Conservation (phyloP, 2,888 invertebrate genomes). For the Apeira syringaria region DNA sequence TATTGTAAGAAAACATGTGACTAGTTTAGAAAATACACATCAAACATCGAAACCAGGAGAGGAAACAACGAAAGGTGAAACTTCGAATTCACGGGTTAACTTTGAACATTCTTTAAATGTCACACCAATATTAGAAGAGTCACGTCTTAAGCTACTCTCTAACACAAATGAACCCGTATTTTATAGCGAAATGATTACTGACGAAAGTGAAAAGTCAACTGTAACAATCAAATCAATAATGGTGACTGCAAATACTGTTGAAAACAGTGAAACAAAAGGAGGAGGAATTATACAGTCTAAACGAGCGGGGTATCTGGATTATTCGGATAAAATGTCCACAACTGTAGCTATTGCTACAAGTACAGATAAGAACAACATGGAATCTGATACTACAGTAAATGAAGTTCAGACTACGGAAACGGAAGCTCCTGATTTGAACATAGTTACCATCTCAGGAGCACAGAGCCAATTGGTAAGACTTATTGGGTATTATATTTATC, state of each 20-base stretch:
- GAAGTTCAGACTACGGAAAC: slow-evolving; percentile 37
- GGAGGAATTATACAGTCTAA: slow-evolving; percentile 51
- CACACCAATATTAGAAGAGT: slow-evolving; percentile 43
- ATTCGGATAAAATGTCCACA: slow-evolving; percentile 40
- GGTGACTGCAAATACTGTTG: slow-evolving; percentile 11
- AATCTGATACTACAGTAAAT: slow-evolving; percentile 30
- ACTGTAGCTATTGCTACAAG: slow-evolving; percentile 11
- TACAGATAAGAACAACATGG: slow-evolving; percentile 10
- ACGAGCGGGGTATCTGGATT: slow-evolving; percentile 63
- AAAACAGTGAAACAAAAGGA: slow-evolving; percentile 19
- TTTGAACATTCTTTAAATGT: slow-evolving; percentile 40
- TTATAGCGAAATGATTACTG: background rate
- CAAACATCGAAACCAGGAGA: slow-evolving; percentile 27
- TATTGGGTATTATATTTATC: too few species aligned
- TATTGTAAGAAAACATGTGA: slow-evolving; percentile 44
- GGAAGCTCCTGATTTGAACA: slow-evolving; percentile 37
- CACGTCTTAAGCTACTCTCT: slow-evolving; percentile 25
- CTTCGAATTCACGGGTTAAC: slow-evolving; percentile 35
- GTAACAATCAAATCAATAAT: slow-evolving; percentile 5
- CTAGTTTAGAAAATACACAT: slow-evolving; percentile 26
- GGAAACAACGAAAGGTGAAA: slow-evolving; percentile 44
- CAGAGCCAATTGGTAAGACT: slow-evolving; percentile 62
- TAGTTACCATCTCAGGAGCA: slow-evolving; percentile 39
- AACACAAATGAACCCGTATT: slow-evolving; percentile 8
- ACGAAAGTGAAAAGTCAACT: slow-evolving; percentile 6